Conservation (phyloP, 2,797 vertebrate genomes). For the Tenualosa ilisha region DNA sequence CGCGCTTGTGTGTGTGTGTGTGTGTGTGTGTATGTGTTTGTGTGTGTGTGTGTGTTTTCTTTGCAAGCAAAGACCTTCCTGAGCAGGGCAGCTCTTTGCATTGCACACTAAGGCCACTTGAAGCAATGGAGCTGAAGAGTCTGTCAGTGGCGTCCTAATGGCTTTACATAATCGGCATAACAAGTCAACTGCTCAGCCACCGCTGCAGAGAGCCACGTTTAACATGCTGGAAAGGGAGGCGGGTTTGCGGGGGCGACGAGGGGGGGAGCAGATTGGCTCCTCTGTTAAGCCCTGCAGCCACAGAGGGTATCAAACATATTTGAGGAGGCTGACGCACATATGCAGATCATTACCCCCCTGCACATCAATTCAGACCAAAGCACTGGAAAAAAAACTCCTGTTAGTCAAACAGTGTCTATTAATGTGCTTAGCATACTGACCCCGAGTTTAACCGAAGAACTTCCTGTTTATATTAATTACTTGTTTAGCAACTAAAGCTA, state of each 20-base stretch:
- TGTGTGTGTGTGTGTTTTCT: not conserved
- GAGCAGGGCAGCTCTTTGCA: not conserved
- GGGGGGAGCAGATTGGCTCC: not conserved
- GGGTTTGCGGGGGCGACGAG: not conserved
- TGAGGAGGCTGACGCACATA: not conserved
- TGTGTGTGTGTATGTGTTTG: not conserved
- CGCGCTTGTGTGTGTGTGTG: not conserved
- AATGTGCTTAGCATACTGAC: not conserved
- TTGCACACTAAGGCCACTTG: not conserved
- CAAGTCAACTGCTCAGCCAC: not conserved
- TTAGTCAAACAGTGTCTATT: not conserved
- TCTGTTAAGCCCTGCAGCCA: not conserved
- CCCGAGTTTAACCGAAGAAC: not conserved
- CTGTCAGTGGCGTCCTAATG: not conserved
- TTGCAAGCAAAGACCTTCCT: not conserved
- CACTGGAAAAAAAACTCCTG: not conserved
- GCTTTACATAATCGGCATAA: constrained; percentile 20
- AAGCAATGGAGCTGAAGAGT: not conserved
- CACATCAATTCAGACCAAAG: not conserved
- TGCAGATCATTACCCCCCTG: not conserved
- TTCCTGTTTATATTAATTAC: not conserved
- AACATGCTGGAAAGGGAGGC: not conserved
- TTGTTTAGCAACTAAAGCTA: not conserved
- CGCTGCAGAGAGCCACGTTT: not conserved
- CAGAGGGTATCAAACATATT: not conserved